Percentiles rank a stretch among this genome's conserved stretches.
These are phyloP conservation scores for Epizoanthus scotinus DNA, from an alignment of 92 coral and sea anemone genomes.

Conservation along the genomic window DNA sequence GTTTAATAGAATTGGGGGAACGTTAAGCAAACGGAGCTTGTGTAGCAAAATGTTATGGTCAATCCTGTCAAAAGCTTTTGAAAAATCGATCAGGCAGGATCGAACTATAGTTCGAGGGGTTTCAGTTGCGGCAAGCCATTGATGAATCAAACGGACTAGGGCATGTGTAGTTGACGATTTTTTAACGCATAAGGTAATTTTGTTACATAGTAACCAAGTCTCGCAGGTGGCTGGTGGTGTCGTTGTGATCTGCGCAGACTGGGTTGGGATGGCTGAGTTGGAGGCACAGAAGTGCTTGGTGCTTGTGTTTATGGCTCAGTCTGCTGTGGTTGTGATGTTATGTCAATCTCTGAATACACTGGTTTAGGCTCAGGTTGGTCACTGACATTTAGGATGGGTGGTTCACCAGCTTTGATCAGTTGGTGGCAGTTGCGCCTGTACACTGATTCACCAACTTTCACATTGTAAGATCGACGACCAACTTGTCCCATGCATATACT, in stretches of 20 bases:
- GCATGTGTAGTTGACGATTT: too few species aligned
- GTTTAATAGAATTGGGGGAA: conserved; percentile 59
- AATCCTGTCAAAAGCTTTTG: conserved; percentile 61
- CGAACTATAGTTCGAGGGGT: conserved; percentile 43
- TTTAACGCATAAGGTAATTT: too few species aligned
- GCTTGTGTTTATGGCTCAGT: too few species aligned
- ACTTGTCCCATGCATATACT: conserved; percentile 41
- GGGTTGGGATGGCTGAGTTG: too few species aligned
- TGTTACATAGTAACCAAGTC: too few species aligned
- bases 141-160: too few species aligned
- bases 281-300: too few species aligned
- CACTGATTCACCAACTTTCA: conserved; percentile 27
- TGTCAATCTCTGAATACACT: too few species aligned
- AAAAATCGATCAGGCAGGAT: conserved; percentile 63
- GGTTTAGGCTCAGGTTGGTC: conserved; percentile 16
- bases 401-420: too few species aligned
- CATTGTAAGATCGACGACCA: conserved; percentile 44
- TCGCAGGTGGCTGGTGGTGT: too few species aligned
- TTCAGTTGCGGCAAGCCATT: conserved; percentile 45
- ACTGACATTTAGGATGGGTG: conserved; percentile 13
- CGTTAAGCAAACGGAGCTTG: conserved; percentile 42
- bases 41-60: conserved; percentile 48
- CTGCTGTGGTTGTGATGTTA: too few species aligned
- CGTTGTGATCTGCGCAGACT: too few species aligned
- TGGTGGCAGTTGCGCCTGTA: conserved; percentile 42